Evolutionary conservation across 2,888 invertebrate genomes (phyloP).

Genomic region (Dichetophora obliterata): DNA sequence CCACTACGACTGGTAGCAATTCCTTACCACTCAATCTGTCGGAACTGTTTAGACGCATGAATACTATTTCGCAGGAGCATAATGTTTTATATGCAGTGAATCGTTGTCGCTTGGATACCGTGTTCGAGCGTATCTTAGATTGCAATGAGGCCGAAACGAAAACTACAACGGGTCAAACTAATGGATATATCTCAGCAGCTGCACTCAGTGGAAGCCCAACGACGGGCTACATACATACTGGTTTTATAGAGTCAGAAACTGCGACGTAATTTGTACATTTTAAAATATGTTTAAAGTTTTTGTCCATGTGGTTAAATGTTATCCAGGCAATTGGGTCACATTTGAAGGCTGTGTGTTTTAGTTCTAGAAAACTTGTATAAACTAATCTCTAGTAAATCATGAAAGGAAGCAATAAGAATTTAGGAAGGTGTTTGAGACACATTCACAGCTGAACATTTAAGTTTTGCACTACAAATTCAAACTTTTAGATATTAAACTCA

Average conservation of each 20-base stretch:
- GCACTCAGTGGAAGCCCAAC: constrained; percentile 53
- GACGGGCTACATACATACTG: constrained; percentile 63
- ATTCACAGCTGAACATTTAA: too few species aligned
- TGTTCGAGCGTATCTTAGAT: constrained; percentile 68
- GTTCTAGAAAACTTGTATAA: constrained; percentile 15
- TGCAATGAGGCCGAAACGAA: constrained; percentile 49
- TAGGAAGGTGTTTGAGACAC: too few species aligned
- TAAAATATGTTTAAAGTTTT: not conserved
- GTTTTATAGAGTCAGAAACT: constrained; percentile 64
- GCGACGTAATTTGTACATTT: constrained; percentile 41
- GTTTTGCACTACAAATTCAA: too few species aligned
- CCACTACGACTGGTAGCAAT: constrained; percentile 46
- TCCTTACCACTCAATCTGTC: constrained; percentile 51
- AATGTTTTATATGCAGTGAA: constrained; percentile 60
- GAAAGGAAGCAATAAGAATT: not conserved
- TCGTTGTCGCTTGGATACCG: constrained; percentile 66
- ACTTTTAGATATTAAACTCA: too few species aligned
- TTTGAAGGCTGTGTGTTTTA: constrained; percentile 26
- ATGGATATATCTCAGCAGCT: constrained; percentile 44
- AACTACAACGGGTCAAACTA: not conserved
- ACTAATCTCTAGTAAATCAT: not conserved
- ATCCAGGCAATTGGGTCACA: not conserved
- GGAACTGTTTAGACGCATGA: constrained; percentile 58
- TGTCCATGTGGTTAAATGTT: too few species aligned
- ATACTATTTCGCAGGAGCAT: constrained; percentile 52